Evolutionary conservation across 2,888 invertebrate genomes (phyloP), one percentile per base, ranked within the genome.

Genomic region (Agrochola circellaris): DNA sequence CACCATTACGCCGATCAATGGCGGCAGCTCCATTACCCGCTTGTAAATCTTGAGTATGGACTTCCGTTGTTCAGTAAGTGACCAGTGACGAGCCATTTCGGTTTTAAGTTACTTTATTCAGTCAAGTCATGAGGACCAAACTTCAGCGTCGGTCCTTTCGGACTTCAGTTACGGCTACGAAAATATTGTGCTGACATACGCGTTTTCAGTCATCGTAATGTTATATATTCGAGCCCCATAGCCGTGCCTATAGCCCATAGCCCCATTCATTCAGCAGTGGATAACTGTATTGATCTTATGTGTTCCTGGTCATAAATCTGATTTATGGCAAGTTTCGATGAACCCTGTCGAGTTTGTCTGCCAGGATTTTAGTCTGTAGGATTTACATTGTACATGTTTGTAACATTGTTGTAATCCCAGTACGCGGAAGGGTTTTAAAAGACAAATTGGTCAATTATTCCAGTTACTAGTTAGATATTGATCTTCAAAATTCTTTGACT

Each of bases 251-350:
- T 51, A 51, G 51, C 20, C 51, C 3, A 54, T 3, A 56, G 54
- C 60, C 54, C 30, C 69, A 38, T 83, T 51, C 51, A 51, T 48
- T 30, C 64, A 23, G 30, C 34, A 62, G 8, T 67, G 78, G 45
- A 70, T 67, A 67, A 67, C 77, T 71, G 61, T 78, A 78, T 71
- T 68, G 79, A 79, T 65, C 34, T 77, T 83, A 82, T 80, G 78
- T 81, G 78, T 78, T 83, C 83, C 81, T 81, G 79, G 71, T 78
- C 83, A 78, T 81, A 78, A 81, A 81, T 66, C 45, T 83, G 67
- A 81, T 83, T 71, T 78, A 83, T 78, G 54, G 42, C 26, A 1
- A 34, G 79, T 82, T 82, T 64, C 82, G 58, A 77, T 77, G 82
- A 82, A 76, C 68, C 68, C 51, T 58, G 34, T 76, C 38, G 54